Evolutionary conservation across 2,113 vertebrate genomes (phyloP).

Genomic region (Gymnorhina tibicen): DNA sequence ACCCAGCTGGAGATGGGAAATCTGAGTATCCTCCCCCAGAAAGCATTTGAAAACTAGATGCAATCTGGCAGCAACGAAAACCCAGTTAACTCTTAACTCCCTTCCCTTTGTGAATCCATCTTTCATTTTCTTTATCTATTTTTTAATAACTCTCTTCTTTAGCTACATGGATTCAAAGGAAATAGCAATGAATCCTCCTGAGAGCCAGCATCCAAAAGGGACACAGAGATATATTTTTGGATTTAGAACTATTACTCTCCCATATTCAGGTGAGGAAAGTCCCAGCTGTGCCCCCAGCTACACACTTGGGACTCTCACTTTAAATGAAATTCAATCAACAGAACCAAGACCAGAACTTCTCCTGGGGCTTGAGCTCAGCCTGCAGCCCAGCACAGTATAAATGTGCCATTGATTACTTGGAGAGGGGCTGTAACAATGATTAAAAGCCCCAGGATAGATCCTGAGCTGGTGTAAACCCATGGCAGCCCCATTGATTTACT

Average conservation of each 20-base stretch:
- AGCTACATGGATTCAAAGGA: background rate
- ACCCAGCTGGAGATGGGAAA: slow-evolving; percentile 54
- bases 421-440: slow-evolving; percentile 18
- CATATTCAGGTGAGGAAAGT: background rate
- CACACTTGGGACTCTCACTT: background rate
- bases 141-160: background rate
- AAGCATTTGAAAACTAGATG: slow-evolving; percentile 55
- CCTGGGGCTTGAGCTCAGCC: background rate
- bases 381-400: background rate
- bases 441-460: background rate
- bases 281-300: background rate
- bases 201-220: background rate
- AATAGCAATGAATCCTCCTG: background rate
- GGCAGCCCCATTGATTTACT: slow-evolving; percentile 6
- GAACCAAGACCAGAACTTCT: background rate
- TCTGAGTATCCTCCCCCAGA: slow-evolving; percentile 55
- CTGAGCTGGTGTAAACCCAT: slow-evolving; percentile 13
- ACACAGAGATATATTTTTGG: background rate
- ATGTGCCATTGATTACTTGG: slow-evolving; percentile 7
- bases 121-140: background rate
- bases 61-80: slow-evolving; percentile 56
- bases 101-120: background rate
- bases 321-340: background rate
- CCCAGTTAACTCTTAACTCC: slow-evolving; percentile 24
- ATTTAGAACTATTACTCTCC: background rate